Percentiles rank a stretch among this genome's conserved stretches.
Conservation (phyloP, 2,113 vertebrate species). For the Verasper variegatus region DNA sequence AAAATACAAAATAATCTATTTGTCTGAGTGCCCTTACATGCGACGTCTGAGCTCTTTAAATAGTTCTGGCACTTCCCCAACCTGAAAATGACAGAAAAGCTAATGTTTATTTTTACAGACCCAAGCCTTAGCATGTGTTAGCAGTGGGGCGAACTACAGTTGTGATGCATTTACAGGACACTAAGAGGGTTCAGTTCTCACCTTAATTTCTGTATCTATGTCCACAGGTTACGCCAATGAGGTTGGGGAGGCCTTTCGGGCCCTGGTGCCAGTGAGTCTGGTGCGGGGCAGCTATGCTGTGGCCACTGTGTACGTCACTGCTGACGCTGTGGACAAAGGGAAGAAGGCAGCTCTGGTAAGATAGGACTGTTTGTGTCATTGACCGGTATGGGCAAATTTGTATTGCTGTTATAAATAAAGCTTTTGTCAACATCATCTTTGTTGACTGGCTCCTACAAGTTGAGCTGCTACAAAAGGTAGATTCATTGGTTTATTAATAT, state of each 20-base stretch:
- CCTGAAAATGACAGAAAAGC: too few relatives aligned
- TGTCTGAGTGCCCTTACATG: too few relatives aligned
- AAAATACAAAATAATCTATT: too few relatives aligned
- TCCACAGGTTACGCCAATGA: conserved; percentile 94
- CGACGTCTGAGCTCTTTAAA: too few relatives aligned
- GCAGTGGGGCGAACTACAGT: background rate
- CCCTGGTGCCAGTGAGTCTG: conserved; percentile 86
- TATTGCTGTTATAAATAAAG: background rate
- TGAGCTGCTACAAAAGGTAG: background rate
- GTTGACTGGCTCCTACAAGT: background rate
- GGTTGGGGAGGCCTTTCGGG: conserved; percentile 94
- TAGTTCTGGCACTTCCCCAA: too few relatives aligned
- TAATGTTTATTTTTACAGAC: background rate
- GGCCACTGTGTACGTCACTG: conserved; percentile 90
- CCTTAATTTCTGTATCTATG: background rate
- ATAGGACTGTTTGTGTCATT: conserved; percentile 22
- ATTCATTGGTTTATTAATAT: background rate
- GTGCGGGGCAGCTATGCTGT: conserved; percentile 94
- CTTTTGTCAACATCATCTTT: background rate
- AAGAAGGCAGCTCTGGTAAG: conserved; percentile 89
- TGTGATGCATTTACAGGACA: background rate
- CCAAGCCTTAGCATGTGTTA: background rate
- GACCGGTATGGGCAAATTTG: background rate
- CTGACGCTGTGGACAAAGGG: conserved; percentile 94
- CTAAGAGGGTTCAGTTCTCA: background rate